These are phyloP conservation scores for Sisor rabdophorus DNA, from an alignment of 2,113 vertebrate species.

Conservation along the genomic window DNA sequence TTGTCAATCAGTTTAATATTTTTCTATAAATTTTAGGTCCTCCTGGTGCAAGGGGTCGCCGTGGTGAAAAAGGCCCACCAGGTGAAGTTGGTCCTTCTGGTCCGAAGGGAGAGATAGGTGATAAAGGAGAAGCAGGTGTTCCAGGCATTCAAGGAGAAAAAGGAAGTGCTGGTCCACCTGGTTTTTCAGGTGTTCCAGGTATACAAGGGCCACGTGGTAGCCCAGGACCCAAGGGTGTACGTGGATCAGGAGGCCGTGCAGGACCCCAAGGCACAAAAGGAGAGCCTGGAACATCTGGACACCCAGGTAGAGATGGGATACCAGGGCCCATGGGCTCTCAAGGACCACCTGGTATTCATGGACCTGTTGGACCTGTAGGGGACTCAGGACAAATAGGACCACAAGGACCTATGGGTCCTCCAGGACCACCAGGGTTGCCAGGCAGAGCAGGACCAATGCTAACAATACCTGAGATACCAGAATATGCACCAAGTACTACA, in stretches of 20 bases:
- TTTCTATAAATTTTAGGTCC: constrained; percentile 77
- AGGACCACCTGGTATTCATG: constrained; percentile 81
- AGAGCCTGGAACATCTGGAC: constrained; percentile 79
- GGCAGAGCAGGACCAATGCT: constrained; percentile 52
- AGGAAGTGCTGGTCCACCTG: constrained; percentile 74
- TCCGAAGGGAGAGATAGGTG: constrained; percentile 87
- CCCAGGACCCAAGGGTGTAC: constrained; percentile 84
- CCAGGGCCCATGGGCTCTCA: constrained; percentile 79
- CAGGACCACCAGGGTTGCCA: constrained; percentile 74
- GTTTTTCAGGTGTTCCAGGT: constrained; percentile 83
- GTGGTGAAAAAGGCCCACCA: constrained; percentile 85
- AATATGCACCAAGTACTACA: constrained; percentile 64
- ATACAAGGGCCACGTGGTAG: constrained; percentile 81
- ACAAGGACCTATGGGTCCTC: constrained; percentile 76
- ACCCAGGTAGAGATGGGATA: constrained; percentile 82
- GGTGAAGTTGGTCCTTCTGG: constrained; percentile 80
- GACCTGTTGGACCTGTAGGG: constrained; percentile 79
- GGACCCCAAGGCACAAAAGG: constrained; percentile 83
- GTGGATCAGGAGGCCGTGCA: constrained; percentile 88
- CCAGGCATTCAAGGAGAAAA: constrained; percentile 81
- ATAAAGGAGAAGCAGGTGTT: constrained; percentile 79
- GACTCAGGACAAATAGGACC: constrained; percentile 79
- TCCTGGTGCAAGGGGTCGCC: constrained; percentile 87
- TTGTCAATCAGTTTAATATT: neutral
- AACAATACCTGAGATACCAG: constrained; percentile 68